These are phyloP conservation scores for Acrossocheilus fasciatus DNA, from an alignment of 2,797 vertebrate genomes.

Conservation along the genomic window DNA sequence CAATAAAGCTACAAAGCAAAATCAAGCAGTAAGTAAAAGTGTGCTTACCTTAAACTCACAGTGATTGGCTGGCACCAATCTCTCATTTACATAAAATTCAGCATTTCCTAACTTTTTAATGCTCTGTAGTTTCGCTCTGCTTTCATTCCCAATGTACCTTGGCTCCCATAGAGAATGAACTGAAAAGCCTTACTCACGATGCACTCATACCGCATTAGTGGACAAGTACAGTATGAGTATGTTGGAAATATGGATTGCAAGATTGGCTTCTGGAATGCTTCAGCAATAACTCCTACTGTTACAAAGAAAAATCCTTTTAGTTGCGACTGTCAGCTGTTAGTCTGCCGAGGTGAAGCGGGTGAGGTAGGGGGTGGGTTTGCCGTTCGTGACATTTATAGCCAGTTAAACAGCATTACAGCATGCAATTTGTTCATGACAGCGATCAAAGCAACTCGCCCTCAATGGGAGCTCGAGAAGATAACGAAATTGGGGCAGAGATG, in stretches of 20 bases:
- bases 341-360: background rate
- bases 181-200: background rate
- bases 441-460: slow-evolving; percentile 25
- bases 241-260: slow-evolving; percentile 4
- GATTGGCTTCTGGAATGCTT: background rate
- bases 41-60: background rate
- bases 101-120: too few relatives aligned
- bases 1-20: background rate
- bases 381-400: slow-evolving; percentile 3
- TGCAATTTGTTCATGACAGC: slow-evolving; percentile 26
- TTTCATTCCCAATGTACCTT: background rate
- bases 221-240: background rate
- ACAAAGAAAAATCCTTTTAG: slow-evolving; percentile 1
- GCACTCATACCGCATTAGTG: background rate
- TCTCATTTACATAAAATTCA: background rate
- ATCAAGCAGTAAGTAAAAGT: background rate
- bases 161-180: background rate
- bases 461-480: slow-evolving; percentile 34
- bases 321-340: background rate
- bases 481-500: slow-evolving; percentile 13
- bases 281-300: background rate
- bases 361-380: background rate
- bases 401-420: slow-evolving; percentile 13
- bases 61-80: background rate
- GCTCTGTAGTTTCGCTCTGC: background rate